phyloP scores from a whole-genome alignment of 2,113 vertebrate genomes.

The Rissa tridactyla region DNA sequence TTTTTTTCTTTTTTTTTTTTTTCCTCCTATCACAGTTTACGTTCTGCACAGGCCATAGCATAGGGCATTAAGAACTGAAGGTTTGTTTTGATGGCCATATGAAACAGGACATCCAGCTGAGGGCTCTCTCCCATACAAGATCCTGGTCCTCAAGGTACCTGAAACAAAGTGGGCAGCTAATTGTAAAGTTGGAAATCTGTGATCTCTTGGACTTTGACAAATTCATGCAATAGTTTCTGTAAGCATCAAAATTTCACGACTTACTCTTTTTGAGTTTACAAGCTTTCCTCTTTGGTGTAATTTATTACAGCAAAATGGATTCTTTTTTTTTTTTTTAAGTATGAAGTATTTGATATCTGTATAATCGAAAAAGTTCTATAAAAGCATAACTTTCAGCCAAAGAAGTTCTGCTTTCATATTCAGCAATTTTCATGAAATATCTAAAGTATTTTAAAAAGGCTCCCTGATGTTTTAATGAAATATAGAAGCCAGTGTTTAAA shows the following conservation, averaged over 20 bases:
- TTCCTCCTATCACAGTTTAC: not conserved
- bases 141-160: not conserved
- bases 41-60: not conserved
- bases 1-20: accelerated
- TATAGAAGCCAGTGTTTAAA: not conserved
- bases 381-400: not conserved
- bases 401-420: not conserved
- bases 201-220: not conserved
- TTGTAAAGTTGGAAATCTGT: not conserved
- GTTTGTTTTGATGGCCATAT: not conserved
- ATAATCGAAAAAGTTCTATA: not conserved
- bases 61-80: not conserved
- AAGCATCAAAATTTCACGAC: not conserved
- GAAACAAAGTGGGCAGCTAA: not conserved
- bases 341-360: not conserved
- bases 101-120: not conserved
- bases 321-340: not conserved
- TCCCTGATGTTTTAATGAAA: constrained; percentile 15
- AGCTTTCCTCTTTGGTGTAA: not conserved
- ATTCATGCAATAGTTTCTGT: not conserved
- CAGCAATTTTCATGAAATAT: constrained; percentile 2
- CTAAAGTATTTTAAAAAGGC: not conserved
- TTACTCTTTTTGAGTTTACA: not conserved
- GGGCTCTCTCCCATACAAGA: not conserved
- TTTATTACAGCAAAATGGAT: not conserved